Conservation (phyloP, 2,797 vertebrate species). For the Acrocephalus scirpaceus region DNA sequence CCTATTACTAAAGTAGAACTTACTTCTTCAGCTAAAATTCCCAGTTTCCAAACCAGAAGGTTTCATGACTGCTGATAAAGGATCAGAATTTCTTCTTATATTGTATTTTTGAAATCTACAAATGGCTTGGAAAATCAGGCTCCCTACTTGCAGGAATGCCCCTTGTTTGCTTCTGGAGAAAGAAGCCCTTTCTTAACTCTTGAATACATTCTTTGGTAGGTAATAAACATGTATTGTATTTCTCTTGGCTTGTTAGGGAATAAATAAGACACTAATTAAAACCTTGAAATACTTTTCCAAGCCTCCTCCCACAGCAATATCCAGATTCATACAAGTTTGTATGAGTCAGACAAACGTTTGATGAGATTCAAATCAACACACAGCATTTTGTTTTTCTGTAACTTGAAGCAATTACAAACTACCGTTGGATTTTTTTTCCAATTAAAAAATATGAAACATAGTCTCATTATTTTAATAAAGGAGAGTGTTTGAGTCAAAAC, state of each 20-base stretch:
- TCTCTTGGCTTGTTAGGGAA: background rate
- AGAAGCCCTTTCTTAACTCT: background rate
- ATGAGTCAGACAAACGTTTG: background rate
- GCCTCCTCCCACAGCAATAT: background rate
- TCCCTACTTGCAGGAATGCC: background rate
- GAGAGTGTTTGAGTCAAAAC: background rate
- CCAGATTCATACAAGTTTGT: background rate
- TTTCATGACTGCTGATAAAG: background rate
- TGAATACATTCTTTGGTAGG: background rate
- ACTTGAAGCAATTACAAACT: background rate
- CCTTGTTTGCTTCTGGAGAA: background rate
- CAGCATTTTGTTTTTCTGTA: background rate
- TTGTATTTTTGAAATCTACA: background rate
- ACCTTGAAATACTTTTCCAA: background rate
- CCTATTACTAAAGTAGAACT: background rate
- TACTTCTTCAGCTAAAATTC: background rate
- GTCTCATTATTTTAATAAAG: conserved; percentile 13
- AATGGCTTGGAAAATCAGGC: background rate
- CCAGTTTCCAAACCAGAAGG: background rate
- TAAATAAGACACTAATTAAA: conserved; percentile 15
- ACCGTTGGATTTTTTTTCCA: background rate
- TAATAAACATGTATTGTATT: background rate
- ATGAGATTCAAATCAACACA: background rate
- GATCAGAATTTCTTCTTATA: background rate
- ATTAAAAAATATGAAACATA: background rate